Conservation (phyloP, 2,797 vertebrate genomes). For the Falco concolor region DNA sequence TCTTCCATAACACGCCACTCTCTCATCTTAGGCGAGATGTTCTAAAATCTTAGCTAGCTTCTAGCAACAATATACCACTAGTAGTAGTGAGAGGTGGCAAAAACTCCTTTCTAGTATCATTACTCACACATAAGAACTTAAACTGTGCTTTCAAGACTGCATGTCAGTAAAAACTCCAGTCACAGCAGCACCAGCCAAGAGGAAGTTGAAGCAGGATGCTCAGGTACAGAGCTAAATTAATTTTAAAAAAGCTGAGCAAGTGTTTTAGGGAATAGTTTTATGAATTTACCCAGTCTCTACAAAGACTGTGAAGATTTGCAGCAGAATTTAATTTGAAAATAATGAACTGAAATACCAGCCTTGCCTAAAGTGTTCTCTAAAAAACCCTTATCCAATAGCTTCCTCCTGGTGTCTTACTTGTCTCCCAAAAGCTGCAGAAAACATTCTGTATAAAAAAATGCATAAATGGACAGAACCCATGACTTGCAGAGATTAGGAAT, state of each 20-base stretch:
- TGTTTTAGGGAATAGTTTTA: background rate
- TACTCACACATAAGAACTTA: background rate
- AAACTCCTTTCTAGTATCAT: background rate
- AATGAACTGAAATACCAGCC: background rate
- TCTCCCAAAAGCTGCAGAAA: background rate
- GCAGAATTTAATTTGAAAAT: background rate
- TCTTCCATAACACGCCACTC: accelerated
- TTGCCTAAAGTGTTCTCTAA: background rate
- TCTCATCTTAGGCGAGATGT: background rate
- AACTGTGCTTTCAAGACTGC: background rate
- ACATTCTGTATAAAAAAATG: background rate
- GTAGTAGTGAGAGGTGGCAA: background rate
- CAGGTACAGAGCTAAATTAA: constrained; percentile 10
- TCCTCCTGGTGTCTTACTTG: background rate
- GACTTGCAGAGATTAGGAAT: background rate
- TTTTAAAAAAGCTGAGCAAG: constrained; percentile 6
- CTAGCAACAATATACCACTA: background rate
- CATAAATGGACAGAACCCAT: background rate
- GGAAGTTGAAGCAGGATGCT: background rate
- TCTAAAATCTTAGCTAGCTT: background rate
- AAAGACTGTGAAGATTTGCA: background rate
- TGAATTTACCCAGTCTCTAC: background rate
- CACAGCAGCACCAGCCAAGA: background rate
- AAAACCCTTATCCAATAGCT: background rate
- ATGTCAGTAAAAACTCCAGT: background rate